Percentiles rank a stretch among this genome's conserved stretches.
These are phyloP conservation scores for Spodoptera picta DNA, from an alignment of 2,888 invertebrate species.

Conservation along the genomic window DNA sequence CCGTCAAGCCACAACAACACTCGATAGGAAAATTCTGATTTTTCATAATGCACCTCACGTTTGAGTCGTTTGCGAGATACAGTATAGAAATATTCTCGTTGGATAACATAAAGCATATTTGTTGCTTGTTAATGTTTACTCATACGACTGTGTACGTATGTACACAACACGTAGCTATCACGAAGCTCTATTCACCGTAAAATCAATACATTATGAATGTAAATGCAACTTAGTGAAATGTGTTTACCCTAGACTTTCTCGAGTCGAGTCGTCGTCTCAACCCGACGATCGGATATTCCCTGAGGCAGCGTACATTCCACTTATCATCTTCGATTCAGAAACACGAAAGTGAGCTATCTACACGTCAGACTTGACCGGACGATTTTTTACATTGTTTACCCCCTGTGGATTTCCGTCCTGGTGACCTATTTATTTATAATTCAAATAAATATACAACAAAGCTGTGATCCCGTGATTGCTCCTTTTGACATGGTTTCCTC, in stretches of 20 bases:
- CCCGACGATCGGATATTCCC: slow-evolving; percentile 28
- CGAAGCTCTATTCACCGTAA: slow-evolving; percentile 41
- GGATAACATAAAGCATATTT: slow-evolving; percentile 24
- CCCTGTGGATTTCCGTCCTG: slow-evolving; percentile 41
- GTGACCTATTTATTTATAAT: slow-evolving; percentile 51
- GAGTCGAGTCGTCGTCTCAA: slow-evolving; percentile 13
- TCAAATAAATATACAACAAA: slow-evolving; percentile 51
- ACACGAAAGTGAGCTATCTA: slow-evolving; percentile 41
- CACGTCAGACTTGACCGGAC: slow-evolving; percentile 38
- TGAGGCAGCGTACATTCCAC: slow-evolving; percentile 19
- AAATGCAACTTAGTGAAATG: slow-evolving; percentile 39
- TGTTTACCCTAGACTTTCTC: slow-evolving; percentile 35
- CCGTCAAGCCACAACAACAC: slow-evolving; percentile 34
- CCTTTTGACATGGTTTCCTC: slow-evolving; percentile 32
- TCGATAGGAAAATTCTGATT: slow-evolving; percentile 45
- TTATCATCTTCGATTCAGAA: slow-evolving; percentile 47
- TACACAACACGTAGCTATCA: slow-evolving; percentile 36
- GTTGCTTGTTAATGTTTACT: slow-evolving; percentile 37
- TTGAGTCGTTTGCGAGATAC: slow-evolving; percentile 36
- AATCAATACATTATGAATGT: slow-evolving; percentile 49
- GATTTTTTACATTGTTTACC: slow-evolving; percentile 51
- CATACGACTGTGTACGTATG: slow-evolving; percentile 14
- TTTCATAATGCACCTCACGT: slow-evolving; percentile 54
- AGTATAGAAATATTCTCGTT: slow-evolving; percentile 45
- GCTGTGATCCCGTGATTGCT: slow-evolving; percentile 45